A percentile compares a stretch with the other conserved stretches of the same genome.
Evolutionary conservation across 2,888 invertebrate genomes (phyloP).

Genomic region (Nomada ferruginata): DNA sequence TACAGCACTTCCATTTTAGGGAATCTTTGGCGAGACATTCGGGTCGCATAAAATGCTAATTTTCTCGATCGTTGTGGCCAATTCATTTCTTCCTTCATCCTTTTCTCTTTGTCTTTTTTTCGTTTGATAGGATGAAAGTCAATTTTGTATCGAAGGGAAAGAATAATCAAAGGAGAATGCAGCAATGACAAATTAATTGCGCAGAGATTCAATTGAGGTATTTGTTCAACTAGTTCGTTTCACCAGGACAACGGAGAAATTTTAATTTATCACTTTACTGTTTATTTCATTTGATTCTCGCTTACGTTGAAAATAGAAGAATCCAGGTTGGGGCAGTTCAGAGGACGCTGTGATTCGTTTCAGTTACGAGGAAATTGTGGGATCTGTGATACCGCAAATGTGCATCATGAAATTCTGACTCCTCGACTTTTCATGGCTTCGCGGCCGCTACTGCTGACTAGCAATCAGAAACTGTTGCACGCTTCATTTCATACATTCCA

Average conservation of each 20-base stretch:
- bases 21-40: conserved; percentile 9
- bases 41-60: conserved; percentile 32
- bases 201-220: neutral
- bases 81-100: too few species aligned
- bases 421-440: conserved; percentile 34
- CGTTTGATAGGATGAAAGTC: neutral
- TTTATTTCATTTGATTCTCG: conserved; percentile 8
- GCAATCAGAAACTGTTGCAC: conserved; percentile 17
- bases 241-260: neutral
- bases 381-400: conserved; percentile 46
- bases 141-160: neutral
- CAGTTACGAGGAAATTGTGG: conserved; percentile 39
- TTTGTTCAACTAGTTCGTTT: conserved; percentile 28
- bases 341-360: conserved; percentile 22
- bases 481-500: neutral
- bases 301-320: conserved; percentile 4
- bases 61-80: neutral
- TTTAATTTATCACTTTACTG: neutral
- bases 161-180: neutral
- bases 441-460: neutral
- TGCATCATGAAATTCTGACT: conserved; percentile 33
- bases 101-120: neutral
- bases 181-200: neutral
- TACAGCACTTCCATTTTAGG: conserved; percentile 43
- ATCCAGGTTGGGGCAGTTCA: neutral